phyloP scores from a whole-genome alignment of 2,888 invertebrate species.

The Dolomedes plantarius region DNA sequence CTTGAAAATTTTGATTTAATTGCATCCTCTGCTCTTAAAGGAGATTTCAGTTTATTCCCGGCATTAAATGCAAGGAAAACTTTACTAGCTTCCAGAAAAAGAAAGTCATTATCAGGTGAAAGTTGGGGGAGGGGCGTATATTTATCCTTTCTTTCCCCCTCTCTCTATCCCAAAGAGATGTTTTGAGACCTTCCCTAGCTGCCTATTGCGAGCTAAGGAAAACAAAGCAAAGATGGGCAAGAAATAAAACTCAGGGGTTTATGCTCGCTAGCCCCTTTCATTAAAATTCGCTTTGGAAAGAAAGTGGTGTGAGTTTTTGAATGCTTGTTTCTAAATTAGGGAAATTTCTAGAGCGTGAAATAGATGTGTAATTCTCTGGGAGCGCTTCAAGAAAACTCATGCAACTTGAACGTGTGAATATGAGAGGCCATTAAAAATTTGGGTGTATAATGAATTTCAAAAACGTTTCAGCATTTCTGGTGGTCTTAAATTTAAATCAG shows the following conservation, averaged over 20 bases:
- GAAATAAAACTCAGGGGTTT: not conserved
- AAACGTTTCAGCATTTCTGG: no score
- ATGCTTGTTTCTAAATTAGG: no score
- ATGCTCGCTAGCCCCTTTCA: not conserved
- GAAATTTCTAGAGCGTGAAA: no score
- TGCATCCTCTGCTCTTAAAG: not conserved
- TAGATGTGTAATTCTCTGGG: no score
- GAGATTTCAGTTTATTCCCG: not conserved
- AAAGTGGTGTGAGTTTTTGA: not conserved
- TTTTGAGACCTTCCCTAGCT: not conserved
- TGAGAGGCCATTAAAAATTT: no score
- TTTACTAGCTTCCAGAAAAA: not conserved
- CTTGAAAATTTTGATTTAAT: slow-evolving; percentile 1
- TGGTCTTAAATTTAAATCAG: no score
- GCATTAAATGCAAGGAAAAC: not conserved
- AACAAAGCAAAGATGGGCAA: not conserved
- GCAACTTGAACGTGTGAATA: no score
- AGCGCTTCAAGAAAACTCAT: no score
- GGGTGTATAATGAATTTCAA: no score
- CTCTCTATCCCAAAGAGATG: not conserved
- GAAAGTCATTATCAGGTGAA: slow-evolving; percentile 3
- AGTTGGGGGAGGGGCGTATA: not conserved
- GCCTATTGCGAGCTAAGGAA: not conserved
- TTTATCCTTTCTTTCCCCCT: not conserved
- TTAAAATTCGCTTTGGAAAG: not conserved